Evolutionary conservation across 2,113 vertebrate genomes (phyloP).

Genomic region (Pluvianellus socialis): DNA sequence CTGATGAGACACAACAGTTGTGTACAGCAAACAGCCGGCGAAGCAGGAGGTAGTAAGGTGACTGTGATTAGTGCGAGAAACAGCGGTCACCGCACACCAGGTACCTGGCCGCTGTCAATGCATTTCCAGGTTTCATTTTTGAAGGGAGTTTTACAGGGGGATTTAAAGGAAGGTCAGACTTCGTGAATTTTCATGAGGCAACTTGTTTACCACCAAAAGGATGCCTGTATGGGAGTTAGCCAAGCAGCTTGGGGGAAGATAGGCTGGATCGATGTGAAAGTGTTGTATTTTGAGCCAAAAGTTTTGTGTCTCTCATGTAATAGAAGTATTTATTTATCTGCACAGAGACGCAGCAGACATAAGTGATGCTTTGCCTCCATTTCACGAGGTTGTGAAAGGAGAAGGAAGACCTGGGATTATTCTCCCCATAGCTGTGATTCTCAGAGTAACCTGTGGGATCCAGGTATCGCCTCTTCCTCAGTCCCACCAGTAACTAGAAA

Average conservation of each 20-base stretch:
- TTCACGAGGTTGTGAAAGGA: not conserved
- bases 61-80: not conserved
- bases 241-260: not conserved
- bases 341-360: not conserved
- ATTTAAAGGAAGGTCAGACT: not conserved
- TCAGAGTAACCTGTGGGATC: not conserved
- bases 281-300: not conserved
- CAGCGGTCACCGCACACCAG: not conserved
- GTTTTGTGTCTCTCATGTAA: not conserved
- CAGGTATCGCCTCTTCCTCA: not conserved
- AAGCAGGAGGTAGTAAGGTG: not conserved
- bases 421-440: not conserved
- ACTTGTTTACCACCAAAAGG: not conserved
- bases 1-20: not conserved
- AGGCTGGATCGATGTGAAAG: not conserved
- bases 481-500: not conserved
- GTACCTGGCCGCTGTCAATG: not conserved
- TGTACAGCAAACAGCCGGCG: not conserved
- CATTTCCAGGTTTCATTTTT: not conserved
- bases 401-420: not conserved
- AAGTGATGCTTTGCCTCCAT: not conserved
- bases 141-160: not conserved
- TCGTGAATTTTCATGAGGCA: not conserved
- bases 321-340: not conserved
- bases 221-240: fast-evolving